Conservation (phyloP, 2,113 vertebrate genomes). For the Australoheros scitulus region DNA sequence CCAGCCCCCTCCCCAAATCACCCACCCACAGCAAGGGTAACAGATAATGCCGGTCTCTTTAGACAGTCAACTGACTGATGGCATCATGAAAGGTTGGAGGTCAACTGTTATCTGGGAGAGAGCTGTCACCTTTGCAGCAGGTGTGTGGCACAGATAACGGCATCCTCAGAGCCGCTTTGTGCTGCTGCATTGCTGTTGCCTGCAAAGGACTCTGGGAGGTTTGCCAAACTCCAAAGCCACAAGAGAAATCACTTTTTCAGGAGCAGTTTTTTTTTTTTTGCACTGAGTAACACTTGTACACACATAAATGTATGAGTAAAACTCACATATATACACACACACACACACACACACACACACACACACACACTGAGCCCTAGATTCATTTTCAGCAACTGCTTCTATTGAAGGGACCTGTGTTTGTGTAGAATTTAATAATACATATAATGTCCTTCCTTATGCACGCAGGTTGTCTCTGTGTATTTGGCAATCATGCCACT, state of each 20-base stretch:
- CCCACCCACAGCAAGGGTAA: constrained; percentile 12
- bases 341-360: too few species aligned
- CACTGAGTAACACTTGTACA: constrained; percentile 10
- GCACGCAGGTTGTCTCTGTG: constrained; percentile 25
- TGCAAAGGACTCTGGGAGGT: constrained; percentile 75
- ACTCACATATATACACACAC: constrained; percentile 9
- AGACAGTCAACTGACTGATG: constrained; percentile 64
- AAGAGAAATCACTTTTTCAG: constrained; percentile 65
- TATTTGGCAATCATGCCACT: constrained; percentile 46
- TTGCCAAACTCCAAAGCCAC: constrained; percentile 63
- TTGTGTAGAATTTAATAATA: constrained; percentile 54
- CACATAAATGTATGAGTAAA: not conserved
- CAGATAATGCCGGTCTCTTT: constrained; percentile 36
- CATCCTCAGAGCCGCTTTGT: constrained; percentile 56
- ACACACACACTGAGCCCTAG: not conserved
- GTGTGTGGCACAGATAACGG: constrained; percentile 73
- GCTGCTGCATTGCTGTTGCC: constrained; percentile 35
- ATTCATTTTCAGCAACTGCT: constrained; percentile 44
- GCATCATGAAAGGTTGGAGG: constrained; percentile 68
- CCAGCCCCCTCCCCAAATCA: not conserved
- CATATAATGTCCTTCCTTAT: constrained; percentile 49
- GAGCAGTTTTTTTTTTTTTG: constrained; percentile 31
- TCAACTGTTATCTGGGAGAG: constrained; percentile 61
- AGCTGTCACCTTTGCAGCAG: constrained; percentile 74
- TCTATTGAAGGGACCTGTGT: constrained; percentile 47